Conservation (phyloP, 2,888 invertebrate species). For the Perizoma flavofasciatum region DNA sequence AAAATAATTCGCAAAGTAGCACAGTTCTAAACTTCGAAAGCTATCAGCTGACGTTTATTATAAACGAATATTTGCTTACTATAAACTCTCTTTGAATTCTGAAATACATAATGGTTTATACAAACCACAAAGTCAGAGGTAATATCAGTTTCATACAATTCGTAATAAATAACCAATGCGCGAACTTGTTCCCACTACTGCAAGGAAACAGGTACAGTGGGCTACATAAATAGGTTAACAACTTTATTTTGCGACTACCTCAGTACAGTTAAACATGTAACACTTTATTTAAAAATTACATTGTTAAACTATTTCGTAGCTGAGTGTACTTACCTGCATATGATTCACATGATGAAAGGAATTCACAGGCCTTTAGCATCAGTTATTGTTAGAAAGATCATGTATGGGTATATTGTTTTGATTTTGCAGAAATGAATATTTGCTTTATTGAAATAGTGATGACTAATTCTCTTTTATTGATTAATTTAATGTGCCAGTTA, state of each 20-base stretch:
- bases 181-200: no score
- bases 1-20: conserved; percentile 3
- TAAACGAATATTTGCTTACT: conserved; percentile 8
- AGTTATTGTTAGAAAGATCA: conserved; percentile 13
- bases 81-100: background rate
- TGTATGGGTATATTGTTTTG: conserved; percentile 23
- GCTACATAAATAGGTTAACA: no score
- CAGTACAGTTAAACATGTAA: no score
- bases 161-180: conserved; percentile 24
- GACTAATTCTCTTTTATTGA: background rate
- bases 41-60: conserved; percentile 6
- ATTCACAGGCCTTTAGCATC: conserved; percentile 28
- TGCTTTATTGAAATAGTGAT: background rate
- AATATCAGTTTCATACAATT: conserved; percentile 18
- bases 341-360: conserved; percentile 30
- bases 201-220: no score
- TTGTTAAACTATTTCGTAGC: no score
- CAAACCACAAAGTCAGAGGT: conserved; percentile 4
- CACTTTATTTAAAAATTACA: no score
- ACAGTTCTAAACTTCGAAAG: conserved; percentile 13
- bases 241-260: no score
- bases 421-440: conserved; percentile 16
- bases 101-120: background rate
- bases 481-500: background rate
- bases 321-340: background rate